Conservation (phyloP, 92 coral and sea anemone species). For the Zoanthus solanderi region DNA sequence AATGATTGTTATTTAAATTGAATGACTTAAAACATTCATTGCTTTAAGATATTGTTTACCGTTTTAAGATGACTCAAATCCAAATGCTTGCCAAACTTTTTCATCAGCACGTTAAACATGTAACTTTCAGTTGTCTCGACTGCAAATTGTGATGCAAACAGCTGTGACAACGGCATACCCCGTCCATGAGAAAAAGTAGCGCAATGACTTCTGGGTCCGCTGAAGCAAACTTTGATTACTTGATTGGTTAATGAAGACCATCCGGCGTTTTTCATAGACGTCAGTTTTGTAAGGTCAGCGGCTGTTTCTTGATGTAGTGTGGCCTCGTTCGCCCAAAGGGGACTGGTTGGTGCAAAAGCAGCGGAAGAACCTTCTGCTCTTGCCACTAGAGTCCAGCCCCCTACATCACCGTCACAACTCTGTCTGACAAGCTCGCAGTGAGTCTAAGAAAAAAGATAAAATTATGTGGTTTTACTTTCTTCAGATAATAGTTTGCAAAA, state of each 20-base stretch:
- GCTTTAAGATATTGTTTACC: slow-evolving; percentile 44
- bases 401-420: slow-evolving; percentile 69
- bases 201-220: slow-evolving; percentile 93
- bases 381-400: slow-evolving; percentile 98
- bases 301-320: slow-evolving; percentile 85
- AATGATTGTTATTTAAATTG: too few relatives aligned
- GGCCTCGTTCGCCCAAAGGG: slow-evolving; percentile 89
- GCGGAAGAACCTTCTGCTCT: slow-evolving; percentile 89
- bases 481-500: too few relatives aligned
- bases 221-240: slow-evolving; percentile 85
- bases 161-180: slow-evolving; percentile 75
- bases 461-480: background rate
- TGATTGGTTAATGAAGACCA: slow-evolving; percentile 84
- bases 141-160: slow-evolving; percentile 90
- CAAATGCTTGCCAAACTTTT: slow-evolving; percentile 87
- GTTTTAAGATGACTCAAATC: slow-evolving; percentile 92
- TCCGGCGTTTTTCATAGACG: slow-evolving; percentile 97
- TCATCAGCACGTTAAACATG: slow-evolving; percentile 87
- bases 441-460: slow-evolving; percentile 56
- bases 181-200: slow-evolving; percentile 93
- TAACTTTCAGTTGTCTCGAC: slow-evolving; percentile 86
- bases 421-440: slow-evolving; percentile 88
- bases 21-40: background rate
- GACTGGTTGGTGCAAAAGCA: slow-evolving; percentile 96
- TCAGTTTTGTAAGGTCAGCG: slow-evolving; percentile 83